Evolutionary conservation across 1,140 invertebrate genomes (phyloP).

Genomic region (Lethrus apterus): DNA sequence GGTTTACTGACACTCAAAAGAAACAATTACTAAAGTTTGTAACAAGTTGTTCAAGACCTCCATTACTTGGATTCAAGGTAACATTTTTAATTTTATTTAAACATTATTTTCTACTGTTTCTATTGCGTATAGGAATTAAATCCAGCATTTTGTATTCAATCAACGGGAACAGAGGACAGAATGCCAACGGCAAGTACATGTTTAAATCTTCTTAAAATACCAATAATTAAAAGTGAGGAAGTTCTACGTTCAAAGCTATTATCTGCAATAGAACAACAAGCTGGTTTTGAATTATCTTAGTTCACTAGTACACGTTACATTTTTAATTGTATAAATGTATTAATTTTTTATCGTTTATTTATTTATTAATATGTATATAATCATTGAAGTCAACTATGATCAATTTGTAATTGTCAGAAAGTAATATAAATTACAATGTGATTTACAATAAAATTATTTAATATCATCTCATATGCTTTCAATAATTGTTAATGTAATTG

Average conservation of each 20-base stretch:
- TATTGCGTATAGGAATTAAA: slow-evolving; percentile 67
- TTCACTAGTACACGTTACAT: slow-evolving; percentile 8
- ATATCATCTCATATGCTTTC: no score
- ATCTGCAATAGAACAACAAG: slow-evolving; percentile 89
- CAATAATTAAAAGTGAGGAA: slow-evolving; percentile 75
- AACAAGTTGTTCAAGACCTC: slow-evolving; percentile 93
- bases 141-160: slow-evolving; percentile 91
- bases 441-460: no score
- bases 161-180: slow-evolving; percentile 76
- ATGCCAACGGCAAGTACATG: slow-evolving; percentile 94
- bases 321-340: slow-evolving; percentile 14
- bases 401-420: no score
- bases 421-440: no score
- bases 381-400: no score
- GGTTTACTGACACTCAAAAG: slow-evolving; percentile 77
- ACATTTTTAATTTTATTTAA: background rate
- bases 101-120: slow-evolving; percentile 14
- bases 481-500: no score
- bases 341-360: slow-evolving; percentile 3
- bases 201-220: slow-evolving; percentile 95
- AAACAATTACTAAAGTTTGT: slow-evolving; percentile 91
- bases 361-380: slow-evolving; percentile 4
- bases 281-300: slow-evolving; percentile 94
- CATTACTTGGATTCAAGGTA: slow-evolving; percentile 93
- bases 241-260: slow-evolving; percentile 77